Evolutionary conservation across 2,113 vertebrate species (phyloP).

Genomic region (Actenoides lindsayi): DNA sequence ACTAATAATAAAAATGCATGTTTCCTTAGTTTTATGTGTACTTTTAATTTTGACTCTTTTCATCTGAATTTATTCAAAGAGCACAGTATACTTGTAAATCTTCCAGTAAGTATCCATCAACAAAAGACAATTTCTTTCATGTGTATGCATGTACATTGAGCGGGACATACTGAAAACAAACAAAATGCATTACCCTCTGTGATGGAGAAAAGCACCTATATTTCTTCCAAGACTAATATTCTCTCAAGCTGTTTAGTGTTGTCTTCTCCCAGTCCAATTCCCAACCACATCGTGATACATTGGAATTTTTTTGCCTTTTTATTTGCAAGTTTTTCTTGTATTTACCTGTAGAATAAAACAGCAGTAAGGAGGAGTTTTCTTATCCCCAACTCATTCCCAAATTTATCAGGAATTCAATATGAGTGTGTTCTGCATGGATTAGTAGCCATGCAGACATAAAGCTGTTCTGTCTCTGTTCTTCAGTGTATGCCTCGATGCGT

Average conservation of each 20-base stretch:
- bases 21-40: neutral
- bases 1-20: neutral
- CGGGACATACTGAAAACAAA: neutral
- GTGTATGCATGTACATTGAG: neutral
- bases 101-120: neutral
- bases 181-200: neutral
- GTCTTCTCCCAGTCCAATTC: neutral
- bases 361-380: neutral
- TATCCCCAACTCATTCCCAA: neutral
- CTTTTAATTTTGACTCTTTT: slow-evolving; percentile 1
- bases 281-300: neutral
- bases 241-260: neutral
- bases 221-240: neutral
- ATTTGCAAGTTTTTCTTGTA: neutral
- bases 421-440: neutral
- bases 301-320: neutral
- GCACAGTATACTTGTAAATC: neutral
- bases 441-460: neutral
- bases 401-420: neutral
- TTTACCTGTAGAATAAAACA: neutral
- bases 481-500: neutral
- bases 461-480: neutral
- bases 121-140: neutral
- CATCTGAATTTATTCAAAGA: neutral
- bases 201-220: neutral